Conservation (phyloP, 2,888 invertebrate species). For the Drosophila acutilabella region DNA sequence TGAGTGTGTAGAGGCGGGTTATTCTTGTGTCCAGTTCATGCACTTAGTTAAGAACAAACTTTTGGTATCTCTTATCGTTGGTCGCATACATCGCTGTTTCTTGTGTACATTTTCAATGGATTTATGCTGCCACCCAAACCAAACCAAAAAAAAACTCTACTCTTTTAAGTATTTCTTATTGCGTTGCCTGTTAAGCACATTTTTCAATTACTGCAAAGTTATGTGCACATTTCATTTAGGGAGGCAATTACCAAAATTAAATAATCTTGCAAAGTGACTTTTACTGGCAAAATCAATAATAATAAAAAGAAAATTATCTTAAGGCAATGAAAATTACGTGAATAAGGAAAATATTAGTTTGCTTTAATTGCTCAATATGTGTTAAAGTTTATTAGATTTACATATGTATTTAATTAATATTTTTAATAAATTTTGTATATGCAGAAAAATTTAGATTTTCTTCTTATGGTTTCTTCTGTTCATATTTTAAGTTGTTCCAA, state of each 20-base stretch:
- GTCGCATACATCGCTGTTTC: conserved; percentile 40
- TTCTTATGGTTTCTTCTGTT: too few species aligned
- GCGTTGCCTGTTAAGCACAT: conserved; percentile 46
- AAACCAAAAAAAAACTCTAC: conserved; percentile 4
- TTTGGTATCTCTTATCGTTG: conserved; percentile 52
- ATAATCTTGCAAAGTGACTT: conserved; percentile 48
- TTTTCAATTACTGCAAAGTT: conserved; percentile 62
- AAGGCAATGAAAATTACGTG: neutral
- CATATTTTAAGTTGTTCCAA: too few species aligned
- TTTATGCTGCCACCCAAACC: conserved; percentile 40
- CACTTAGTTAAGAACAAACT: conserved; percentile 23
- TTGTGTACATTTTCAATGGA: conserved; percentile 49
- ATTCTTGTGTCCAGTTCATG: conserved; percentile 20
- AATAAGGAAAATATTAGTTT: neutral
- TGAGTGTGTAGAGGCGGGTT: conserved; percentile 7
- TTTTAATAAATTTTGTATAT: too few species aligned
- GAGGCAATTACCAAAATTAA: conserved; percentile 61
- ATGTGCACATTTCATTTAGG: conserved; percentile 50
- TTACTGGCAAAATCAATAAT: conserved; percentile 1
- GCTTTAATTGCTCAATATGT: too few species aligned
- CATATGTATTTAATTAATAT: too few species aligned
- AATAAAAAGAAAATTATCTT: neutral
- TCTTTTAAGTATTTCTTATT: conserved; percentile 44
- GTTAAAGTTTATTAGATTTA: too few species aligned
- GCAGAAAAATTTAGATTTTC: too few species aligned